phyloP scores from a whole-genome alignment of 1,140 invertebrate species.

The Macrocentrus cingulum region DNA sequence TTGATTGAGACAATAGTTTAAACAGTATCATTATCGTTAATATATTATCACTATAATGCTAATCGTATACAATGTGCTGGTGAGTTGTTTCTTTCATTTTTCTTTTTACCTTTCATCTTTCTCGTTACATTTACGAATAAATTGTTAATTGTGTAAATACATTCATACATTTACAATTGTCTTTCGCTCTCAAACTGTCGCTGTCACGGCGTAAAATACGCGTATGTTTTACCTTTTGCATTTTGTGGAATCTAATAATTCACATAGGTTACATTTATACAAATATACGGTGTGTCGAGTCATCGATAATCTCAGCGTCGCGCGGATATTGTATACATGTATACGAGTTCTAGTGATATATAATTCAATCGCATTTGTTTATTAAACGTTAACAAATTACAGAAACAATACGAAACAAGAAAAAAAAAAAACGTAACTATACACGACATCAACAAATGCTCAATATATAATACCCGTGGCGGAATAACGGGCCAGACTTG shows the following conservation, averaged over 20 bases:
- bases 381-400: slow-evolving; percentile 38
- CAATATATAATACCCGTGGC: slow-evolving; percentile 1
- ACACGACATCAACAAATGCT: slow-evolving; percentile 39
- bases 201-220: not conserved
- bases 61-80: slow-evolving; percentile 60
- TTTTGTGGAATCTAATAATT: not conserved
- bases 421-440: slow-evolving; percentile 37
- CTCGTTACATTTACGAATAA: slow-evolving; percentile 36
- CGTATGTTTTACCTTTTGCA: slow-evolving; percentile 4
- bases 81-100: slow-evolving; percentile 38
- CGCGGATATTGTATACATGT: not conserved
- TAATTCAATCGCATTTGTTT: slow-evolving; percentile 12
- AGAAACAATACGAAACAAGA: slow-evolving; percentile 34
- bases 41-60: slow-evolving; percentile 61
- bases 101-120: slow-evolving; percentile 31
- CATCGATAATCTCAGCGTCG: no score
- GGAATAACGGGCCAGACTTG: slow-evolving; percentile 8
- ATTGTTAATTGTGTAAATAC: slow-evolving; percentile 45
- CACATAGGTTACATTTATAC: no score
- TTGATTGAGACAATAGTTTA: slow-evolving; percentile 61
- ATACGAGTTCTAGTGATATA: not conserved
- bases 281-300: no score
- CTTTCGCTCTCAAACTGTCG: slow-evolving; percentile 10
- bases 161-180: slow-evolving; percentile 54
- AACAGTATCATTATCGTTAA: slow-evolving; percentile 60